Conservation (phyloP, 2,113 vertebrate genomes). For the Actenoides lindsayi region DNA sequence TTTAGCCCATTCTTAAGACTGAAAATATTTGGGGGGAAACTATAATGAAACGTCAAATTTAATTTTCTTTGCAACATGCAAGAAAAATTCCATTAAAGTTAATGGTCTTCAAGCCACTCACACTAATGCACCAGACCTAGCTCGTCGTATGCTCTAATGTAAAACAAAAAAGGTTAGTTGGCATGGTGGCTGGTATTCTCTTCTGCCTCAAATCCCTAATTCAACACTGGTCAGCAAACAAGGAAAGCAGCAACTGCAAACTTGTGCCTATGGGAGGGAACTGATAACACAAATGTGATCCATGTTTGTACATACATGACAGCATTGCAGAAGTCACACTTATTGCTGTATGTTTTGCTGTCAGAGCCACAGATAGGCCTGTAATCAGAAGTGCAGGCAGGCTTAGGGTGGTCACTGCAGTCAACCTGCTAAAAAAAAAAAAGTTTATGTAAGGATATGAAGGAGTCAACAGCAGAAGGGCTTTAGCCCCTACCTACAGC, state of each 20-base stretch:
- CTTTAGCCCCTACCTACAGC: background rate
- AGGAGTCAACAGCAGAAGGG: background rate
- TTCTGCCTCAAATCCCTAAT: background rate
- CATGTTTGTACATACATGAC: background rate
- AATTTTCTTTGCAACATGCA: background rate
- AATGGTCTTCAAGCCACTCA: background rate
- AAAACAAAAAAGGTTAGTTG: background rate
- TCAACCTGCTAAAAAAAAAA: slow-evolving; percentile 16
- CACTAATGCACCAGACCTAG: background rate
- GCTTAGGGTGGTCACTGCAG: slow-evolving; percentile 23
- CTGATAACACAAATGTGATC: background rate
- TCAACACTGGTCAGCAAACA: background rate
- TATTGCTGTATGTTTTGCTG: slow-evolving; percentile 60
- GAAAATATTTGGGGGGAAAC: background rate
- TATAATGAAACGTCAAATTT: background rate
- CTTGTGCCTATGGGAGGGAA: background rate
- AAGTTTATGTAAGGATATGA: background rate
- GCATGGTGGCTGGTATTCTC: background rate
- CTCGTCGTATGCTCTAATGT: background rate
- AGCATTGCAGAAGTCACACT: slow-evolving; percentile 41
- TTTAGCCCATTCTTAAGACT: background rate
- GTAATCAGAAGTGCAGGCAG: background rate
- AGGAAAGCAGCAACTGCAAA: background rate
- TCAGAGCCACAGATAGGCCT: slow-evolving; percentile 73
- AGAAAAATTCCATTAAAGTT: background rate